Evolutionary conservation across 2,797 vertebrate genomes (phyloP), one percentile per base, ranked within the genome.

Genomic region (Babyrousa celebensis): DNA sequence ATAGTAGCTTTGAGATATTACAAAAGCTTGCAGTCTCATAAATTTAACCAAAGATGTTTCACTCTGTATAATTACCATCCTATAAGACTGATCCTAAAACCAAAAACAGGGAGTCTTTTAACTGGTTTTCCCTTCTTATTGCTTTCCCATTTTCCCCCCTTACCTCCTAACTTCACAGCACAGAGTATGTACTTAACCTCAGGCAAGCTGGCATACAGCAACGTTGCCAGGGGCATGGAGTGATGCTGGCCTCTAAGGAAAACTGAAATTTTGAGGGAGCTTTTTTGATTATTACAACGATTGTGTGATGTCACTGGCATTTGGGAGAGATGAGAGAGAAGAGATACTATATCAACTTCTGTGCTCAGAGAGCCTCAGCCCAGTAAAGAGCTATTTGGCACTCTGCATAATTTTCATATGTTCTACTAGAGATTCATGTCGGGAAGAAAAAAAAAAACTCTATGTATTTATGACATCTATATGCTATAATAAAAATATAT

Each of bases 321-420:
- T 36, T 40, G 80, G 27, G 29, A 54, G 27, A 48, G 9, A 40
- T 27, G 43, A 23, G 67, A 6, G 25, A 43, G 16, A 10, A 40
- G 11, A 27, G 56, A 82, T 40, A 11, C 2, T 25, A 4, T 8
- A 25, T 36, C 62, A 58, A 70, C 21, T 16, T 80, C 7, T 52
- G 21, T 12, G 23, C 23, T 87, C 48, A 94, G 17, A 90, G 54
- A 85, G 40, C 40, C 17, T 36, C 83, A 65, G 72, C 43, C 74
- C 70, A 15, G 23, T 32, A 72, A 83, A 80, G 58, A 95, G 20
- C 17, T 62, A 6, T 40, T 4, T 43, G 27, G 40, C 36, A 65
- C 80, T 80, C 60, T 72, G 74, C 29, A 29, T 29, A 36, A 78
- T 23, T 85, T 91, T 89, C 78, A 93, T 74, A 70, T 78, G 63